Evolutionary conservation across 2,113 vertebrate species (phyloP).

Genomic region (Proterorhinus semilunaris): DNA sequence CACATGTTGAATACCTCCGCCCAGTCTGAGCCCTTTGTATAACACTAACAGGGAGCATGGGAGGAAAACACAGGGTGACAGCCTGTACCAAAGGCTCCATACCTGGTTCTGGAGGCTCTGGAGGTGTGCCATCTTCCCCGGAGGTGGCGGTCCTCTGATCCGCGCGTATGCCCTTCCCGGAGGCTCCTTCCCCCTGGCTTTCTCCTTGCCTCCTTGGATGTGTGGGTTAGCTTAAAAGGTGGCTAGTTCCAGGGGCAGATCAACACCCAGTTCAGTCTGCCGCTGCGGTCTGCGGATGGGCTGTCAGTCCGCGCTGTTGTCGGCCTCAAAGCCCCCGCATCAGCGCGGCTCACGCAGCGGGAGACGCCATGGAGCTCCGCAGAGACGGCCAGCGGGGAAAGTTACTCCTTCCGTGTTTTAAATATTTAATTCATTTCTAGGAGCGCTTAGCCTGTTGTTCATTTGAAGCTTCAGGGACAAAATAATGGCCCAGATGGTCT

Average conservation of each 20-base stretch:
- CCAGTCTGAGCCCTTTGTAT: constrained; percentile 30
- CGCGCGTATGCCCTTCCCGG: constrained; percentile 34
- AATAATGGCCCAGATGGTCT: constrained; percentile 65
- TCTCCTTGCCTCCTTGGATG: constrained; percentile 40
- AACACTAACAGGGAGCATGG: constrained; percentile 35
- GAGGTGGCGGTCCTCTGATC: constrained; percentile 40
- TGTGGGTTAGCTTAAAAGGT: constrained; percentile 40
- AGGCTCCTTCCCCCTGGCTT: constrained; percentile 26
- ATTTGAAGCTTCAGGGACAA: constrained; percentile 72
- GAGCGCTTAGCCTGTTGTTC: constrained; percentile 65
- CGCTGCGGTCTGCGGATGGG: constrained; percentile 54
- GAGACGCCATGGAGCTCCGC: constrained; percentile 61
- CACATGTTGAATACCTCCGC: constrained; percentile 33
- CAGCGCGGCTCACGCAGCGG: constrained; percentile 55
- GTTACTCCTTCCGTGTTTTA: constrained; percentile 37
- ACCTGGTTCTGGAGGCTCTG: constrained; percentile 79
- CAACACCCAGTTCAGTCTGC: constrained; percentile 63
- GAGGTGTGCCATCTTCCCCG: constrained; percentile 76
- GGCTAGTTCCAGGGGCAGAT: constrained; percentile 59
- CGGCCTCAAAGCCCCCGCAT: constrained; percentile 65
- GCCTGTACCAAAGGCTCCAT: constrained; percentile 44
- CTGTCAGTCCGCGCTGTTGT: constrained; percentile 72
- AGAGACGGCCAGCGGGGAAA: neutral
- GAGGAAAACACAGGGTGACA: constrained; percentile 50
- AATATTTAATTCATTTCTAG: constrained; percentile 68